Percentiles rank a stretch among this genome's conserved stretches.
Conservation (phyloP, 2,113 vertebrate genomes). For the Mus spicilegus region DNA sequence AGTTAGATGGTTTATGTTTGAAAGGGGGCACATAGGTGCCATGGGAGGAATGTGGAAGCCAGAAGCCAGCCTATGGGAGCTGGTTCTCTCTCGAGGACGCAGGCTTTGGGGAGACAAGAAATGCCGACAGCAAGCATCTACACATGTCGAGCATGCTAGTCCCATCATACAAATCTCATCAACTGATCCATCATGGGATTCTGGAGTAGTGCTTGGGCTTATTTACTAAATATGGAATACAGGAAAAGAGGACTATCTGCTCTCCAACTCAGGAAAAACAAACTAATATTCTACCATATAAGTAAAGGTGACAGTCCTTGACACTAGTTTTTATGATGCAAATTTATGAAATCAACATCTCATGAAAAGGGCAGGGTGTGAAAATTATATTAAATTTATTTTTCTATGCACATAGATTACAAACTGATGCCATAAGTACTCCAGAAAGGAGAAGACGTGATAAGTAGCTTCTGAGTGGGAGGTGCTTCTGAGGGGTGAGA, state of each 20-base stretch:
- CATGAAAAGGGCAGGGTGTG: background rate
- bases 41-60: background rate
- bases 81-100: background rate
- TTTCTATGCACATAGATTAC: background rate
- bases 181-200: background rate
- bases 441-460: background rate
- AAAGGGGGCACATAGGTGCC: background rate
- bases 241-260: background rate
- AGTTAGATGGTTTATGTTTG: background rate
- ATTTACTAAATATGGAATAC: background rate
- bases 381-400: background rate
- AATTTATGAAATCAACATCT: background rate
- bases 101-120: background rate
- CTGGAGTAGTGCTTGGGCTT: background rate
- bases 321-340: slow-evolving; percentile 81
- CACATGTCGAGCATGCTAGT: background rate
- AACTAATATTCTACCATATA: slow-evolving; percentile 30
- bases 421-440: background rate
- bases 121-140: background rate
- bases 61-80: background rate
- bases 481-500: slow-evolving; percentile 73
- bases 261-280: background rate
- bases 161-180: too few species aligned
- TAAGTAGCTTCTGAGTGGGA: slow-evolving; percentile 36
- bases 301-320: slow-evolving; percentile 69